Percentiles rank a stretch among this genome's conserved stretches.
phyloP scores from a whole-genome alignment of 2,888 invertebrate species.

The Hyposoter dolosus region DNA sequence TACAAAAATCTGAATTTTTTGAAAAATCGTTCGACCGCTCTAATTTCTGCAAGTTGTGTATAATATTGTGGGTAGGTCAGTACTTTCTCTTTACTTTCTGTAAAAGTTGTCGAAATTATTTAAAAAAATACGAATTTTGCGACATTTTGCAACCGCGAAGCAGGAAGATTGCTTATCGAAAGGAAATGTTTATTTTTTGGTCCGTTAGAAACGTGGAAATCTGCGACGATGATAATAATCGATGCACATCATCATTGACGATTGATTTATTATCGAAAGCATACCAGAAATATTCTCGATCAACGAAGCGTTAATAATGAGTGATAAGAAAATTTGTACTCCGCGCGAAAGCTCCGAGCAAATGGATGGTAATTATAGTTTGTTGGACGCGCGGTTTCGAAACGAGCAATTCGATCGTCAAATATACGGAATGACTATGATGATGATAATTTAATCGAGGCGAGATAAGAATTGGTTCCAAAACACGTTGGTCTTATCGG shows the following conservation, averaged over 20 bases:
- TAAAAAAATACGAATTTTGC: too few relatives aligned
- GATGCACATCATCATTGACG: neutral
- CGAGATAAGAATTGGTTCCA: slow-evolving; percentile 23
- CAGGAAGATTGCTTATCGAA: neutral
- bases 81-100: too few relatives aligned
- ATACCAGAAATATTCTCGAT: neutral
- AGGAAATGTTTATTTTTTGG: neutral
- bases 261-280: neutral
- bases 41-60: too few relatives aligned
- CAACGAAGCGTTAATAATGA: neutral
- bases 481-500: neutral
- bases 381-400: slow-evolving; percentile 10
- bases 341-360: slow-evolving; percentile 2
- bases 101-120: too few relatives aligned
- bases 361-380: slow-evolving; percentile 12
- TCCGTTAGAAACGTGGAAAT: neutral
- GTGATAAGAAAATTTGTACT: slow-evolving; percentile 7
- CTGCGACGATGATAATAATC: neutral
- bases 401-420: slow-evolving; percentile 26
- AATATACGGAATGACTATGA: slow-evolving; percentile 40
- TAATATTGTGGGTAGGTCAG: too few relatives aligned
- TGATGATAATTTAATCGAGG: slow-evolving; percentile 54
- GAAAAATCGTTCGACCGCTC: too few relatives aligned
- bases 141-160: too few relatives aligned
- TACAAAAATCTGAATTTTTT: too few relatives aligned